Base-by-base conservation (phyloP, 1,140 invertebrate species). In the Phymastichus coffea region DNA sequence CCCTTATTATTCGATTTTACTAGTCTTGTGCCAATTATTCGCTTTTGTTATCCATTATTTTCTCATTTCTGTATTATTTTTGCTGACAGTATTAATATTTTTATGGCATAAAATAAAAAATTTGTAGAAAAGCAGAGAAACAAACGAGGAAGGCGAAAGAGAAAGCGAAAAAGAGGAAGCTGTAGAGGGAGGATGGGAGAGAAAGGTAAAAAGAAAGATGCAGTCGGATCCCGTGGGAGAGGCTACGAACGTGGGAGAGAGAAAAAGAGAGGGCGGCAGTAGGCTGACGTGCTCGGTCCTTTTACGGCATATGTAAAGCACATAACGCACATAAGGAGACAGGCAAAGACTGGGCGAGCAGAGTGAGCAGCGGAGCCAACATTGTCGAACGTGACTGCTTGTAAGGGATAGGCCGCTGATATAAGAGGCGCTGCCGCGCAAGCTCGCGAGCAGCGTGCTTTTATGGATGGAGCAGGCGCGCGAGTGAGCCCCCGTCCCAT, bases 391-490 rank as follows among this genome's bases (percentile, higher is more conserved):
- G 25, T 54, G 40, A 54, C 38, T 43, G 4, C 14, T 33, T 19
- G 25, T 4, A 17, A 56, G 20, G 14, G 30, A 41, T 19, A 19
- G 46, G 48, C 44, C 10, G 20, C 14, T 33, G 48, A 37, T 28
- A 28, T 19, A 22, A 8, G 12, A 46, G 20, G 35, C 46, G 37
- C 66, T 60, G 55, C 25, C 43, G 22, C 44, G n/a, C 47, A 17
- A 19, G 26, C 20, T 59, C 63, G 51, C 62, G 43, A 63, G 60
- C 67, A 60, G 58, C 66, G 59, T 68, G 52, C 52, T 64, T 69
- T 71, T 68, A 68, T 71, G 66, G 66, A 69, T 66, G 64, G 57
- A 47, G 47, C 57, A 38, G 53, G 44, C 57, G 55, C n/a, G n/a
- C n/a, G n/a, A n/a, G n/a, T n/a, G n/a, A n/a, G n/a, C n/a, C n/a